Evolutionary conservation across 92 coral and sea anemone genomes (phyloP), one percentile per base, ranked within the genome.

Genomic region (Epizoanthus scotinus): DNA sequence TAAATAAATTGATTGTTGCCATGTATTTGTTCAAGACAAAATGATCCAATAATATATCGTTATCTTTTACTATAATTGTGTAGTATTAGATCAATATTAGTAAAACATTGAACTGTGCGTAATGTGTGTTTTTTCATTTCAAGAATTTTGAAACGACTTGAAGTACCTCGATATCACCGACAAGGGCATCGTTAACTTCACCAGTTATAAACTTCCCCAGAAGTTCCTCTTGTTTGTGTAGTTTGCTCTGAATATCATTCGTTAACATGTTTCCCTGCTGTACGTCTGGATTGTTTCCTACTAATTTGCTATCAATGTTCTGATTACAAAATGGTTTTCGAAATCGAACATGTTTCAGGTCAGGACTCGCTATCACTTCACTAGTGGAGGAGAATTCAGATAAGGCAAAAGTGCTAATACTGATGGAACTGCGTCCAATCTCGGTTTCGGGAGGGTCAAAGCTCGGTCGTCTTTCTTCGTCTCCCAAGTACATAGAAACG

Each of bases 151-250:
- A 58, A 75, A 59, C 38, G n/a, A 75, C 36, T 5, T 34, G 36
- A 14, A 40, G 63, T 13, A 75, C 0, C 29, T 44, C 67, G 17
- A 24, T 55, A 40, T 75, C 57, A 19, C 61, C 68, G 6, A 20
- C n/a, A 28, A 75, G 17, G 6, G 68, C 42, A 9, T 75, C 81
- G 12, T 34, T 36, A 59, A 75, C 44, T 22, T 75, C 55, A 7
- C 68, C 21, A 20, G 25, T 18, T 13, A 42, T 28, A 42, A 75
- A 22, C 40, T 18, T 20, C 14, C 59, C 24, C 38, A 75, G 24
- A 21, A 31, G 67, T 22, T 75, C 81, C 61, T 59, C 68, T 22
- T 59, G 59, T 19, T 13, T 24, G 19, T 18, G 38, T 24, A 58
- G 18, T 42, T 47, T 56, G 38, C 21, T n/a, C n/a, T 20, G 24